Percentiles rank a stretch among this genome's conserved stretches.
Conservation (phyloP, 2,888 invertebrate species). For the Dorcus hopei region DNA sequence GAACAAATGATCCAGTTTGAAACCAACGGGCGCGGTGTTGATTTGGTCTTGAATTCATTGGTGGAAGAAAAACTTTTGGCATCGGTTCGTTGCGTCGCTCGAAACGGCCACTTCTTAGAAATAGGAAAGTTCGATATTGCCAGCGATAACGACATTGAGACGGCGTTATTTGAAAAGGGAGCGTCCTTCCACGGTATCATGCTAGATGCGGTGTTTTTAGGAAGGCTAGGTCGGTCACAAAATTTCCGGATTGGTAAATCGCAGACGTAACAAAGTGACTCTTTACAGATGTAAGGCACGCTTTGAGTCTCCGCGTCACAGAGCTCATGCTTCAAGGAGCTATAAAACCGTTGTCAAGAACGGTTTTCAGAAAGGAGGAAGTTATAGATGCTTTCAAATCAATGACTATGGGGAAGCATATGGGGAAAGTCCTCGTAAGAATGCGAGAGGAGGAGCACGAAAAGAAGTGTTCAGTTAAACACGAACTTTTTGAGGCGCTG, state of each 20-base stretch:
- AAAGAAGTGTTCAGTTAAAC: not conserved
- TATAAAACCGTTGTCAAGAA: constrained; percentile 65
- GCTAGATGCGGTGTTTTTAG: constrained; percentile 54
- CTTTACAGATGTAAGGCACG: not conserved
- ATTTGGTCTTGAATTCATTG: constrained; percentile 86
- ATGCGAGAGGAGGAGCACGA: constrained; percentile 33
- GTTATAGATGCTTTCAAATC: constrained; percentile 70
- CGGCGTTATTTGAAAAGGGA: constrained; percentile 53
- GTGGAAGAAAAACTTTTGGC: constrained; percentile 84
- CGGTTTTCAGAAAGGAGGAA: constrained; percentile 62
- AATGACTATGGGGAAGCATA: constrained; percentile 71
- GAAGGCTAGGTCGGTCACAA: constrained; percentile 46
- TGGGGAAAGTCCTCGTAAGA: constrained; percentile 65
- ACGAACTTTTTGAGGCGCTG: constrained; percentile 5
- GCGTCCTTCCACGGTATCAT: constrained; percentile 70
- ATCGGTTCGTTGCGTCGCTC: constrained; percentile 59
- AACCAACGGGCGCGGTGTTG: constrained; percentile 85
- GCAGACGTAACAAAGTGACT: not conserved
- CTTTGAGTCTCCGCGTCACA: not conserved
- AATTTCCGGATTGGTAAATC: not conserved
- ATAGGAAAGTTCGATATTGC: constrained; percentile 81
- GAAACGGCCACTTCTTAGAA: constrained; percentile 71
- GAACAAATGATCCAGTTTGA: constrained; percentile 78
- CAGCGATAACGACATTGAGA: constrained; percentile 59
- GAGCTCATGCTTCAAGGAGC: constrained; percentile 51